A percentile compares a stretch with the other conserved stretches of the same genome.
Evolutionary conservation across 1,140 invertebrate genomes (phyloP).

Genomic region (Chrysoperla carnea): DNA sequence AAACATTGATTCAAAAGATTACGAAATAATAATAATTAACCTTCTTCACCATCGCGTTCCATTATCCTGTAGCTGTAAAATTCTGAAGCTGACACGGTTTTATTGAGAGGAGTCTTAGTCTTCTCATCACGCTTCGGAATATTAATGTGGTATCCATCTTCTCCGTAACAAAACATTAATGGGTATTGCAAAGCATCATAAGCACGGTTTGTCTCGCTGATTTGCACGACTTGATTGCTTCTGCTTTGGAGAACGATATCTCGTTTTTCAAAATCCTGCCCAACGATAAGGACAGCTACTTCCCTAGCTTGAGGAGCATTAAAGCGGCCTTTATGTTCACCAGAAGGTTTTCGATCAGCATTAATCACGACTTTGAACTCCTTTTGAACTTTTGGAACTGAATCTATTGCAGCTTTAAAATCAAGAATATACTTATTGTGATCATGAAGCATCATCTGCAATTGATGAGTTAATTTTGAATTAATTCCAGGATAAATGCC

Average conservation of each 20-base stretch:
- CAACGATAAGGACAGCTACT: constrained; percentile 24
- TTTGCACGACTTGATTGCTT: constrained; percentile 22
- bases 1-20: constrained; percentile 18
- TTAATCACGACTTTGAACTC: constrained; percentile 15
- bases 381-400: constrained; percentile 14
- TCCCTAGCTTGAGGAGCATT: constrained; percentile 26
- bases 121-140: constrained; percentile 12
- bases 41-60: too few relatives aligned
- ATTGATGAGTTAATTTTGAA: constrained; percentile 7
- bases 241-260: constrained; percentile 10
- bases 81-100: background rate
- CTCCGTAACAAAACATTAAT: constrained; percentile 24
- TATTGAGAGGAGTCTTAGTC: constrained; percentile 9
- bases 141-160: constrained; percentile 22
- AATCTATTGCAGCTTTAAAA: constrained; percentile 18
- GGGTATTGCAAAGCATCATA: constrained; percentile 26
- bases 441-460: constrained; percentile 17
- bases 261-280: constrained; percentile 15
- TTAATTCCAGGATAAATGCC: constrained; percentile 12
- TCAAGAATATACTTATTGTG: constrained; percentile 16
- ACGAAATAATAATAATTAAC: constrained; percentile 10
- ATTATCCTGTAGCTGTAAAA: constrained; percentile 9
- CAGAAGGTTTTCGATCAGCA: constrained; percentile 12
- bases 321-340: constrained; percentile 22
- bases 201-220: constrained; percentile 5